Percentiles rank a stretch among this genome's conserved stretches.
Evolutionary conservation across 2,797 vertebrate genomes (phyloP).

Genomic region (Nyctibius grandis): DNA sequence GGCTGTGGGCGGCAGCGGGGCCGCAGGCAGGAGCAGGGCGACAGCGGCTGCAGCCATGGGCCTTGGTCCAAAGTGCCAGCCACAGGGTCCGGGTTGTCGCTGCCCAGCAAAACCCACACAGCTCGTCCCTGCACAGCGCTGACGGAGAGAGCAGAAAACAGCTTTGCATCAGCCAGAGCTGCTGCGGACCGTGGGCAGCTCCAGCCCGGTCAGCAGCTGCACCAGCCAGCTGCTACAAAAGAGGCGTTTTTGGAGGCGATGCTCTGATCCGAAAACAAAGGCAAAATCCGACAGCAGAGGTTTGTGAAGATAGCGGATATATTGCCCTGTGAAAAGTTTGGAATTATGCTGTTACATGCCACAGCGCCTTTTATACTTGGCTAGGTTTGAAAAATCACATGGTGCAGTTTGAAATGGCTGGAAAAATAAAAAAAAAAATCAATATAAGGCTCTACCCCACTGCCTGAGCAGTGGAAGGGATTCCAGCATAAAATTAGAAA

Average conservation of each 20-base stretch:
- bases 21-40: no score
- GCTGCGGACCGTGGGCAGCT: neutral
- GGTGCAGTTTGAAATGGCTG: neutral
- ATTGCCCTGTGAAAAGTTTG: neutral
- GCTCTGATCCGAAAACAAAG: neutral
- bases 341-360: neutral
- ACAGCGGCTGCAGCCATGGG: neutral
- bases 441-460: neutral
- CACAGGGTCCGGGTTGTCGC: neutral
- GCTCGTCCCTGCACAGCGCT: neutral
- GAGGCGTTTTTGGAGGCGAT: neutral
- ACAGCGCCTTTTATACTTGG: neutral
- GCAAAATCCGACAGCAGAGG: neutral
- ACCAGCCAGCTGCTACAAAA: neutral
- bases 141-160: neutral
- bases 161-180: fast-evolving
- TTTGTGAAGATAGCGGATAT: neutral
- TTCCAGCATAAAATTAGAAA: neutral
- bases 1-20: neutral
- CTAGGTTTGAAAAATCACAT: neutral
- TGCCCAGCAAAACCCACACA: neutral
- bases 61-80: neutral
- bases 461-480: neutral
- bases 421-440: neutral
- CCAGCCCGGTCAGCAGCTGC: neutral